Percentiles rank a stretch among this genome's conserved stretches.
Evolutionary conservation across 2,888 invertebrate genomes (phyloP).

Genomic region (Drosophila falleni): DNA sequence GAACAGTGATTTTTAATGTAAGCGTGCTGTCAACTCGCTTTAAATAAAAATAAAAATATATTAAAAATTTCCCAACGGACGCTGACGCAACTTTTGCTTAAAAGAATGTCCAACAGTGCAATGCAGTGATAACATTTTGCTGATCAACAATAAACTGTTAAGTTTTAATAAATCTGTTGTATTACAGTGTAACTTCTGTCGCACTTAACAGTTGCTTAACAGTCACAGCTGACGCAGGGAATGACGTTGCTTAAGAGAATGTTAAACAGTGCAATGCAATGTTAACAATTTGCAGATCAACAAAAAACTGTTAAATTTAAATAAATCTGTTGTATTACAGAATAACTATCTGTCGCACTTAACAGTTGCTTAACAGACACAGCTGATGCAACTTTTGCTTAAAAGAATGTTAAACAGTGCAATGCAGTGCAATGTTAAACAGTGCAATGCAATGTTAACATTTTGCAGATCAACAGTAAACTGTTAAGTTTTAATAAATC

Average conservation of each 20-base stretch:
- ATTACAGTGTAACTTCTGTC: too few species aligned
- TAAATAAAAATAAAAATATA: neutral
- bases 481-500: neutral
- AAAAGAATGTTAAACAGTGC: slow-evolving; percentile 10
- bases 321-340: too few species aligned
- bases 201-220: too few species aligned
- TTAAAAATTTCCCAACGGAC: neutral
- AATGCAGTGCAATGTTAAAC: too few species aligned
- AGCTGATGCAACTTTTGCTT: neutral
- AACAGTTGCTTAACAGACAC: neutral
- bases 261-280: neutral
- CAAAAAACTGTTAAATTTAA: neutral
- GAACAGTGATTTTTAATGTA: slow-evolving; percentile 24
- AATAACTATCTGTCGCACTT: too few species aligned
- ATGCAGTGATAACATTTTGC: neutral
- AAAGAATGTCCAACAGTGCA: slow-evolving; percentile 3
- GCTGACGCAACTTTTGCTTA: slow-evolving; percentile 2
- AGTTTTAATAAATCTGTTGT: neutral
- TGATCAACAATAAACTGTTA: neutral
- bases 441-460: neutral
- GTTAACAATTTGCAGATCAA: neutral
- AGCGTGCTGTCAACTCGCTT: slow-evolving; percentile 5
- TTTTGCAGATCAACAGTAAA: neutral
- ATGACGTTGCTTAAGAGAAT: too few species aligned
- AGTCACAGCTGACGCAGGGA: too few species aligned